Evolutionary conservation across 2,888 invertebrate species (phyloP).

Genomic region (Tetheella fluctuosa): DNA sequence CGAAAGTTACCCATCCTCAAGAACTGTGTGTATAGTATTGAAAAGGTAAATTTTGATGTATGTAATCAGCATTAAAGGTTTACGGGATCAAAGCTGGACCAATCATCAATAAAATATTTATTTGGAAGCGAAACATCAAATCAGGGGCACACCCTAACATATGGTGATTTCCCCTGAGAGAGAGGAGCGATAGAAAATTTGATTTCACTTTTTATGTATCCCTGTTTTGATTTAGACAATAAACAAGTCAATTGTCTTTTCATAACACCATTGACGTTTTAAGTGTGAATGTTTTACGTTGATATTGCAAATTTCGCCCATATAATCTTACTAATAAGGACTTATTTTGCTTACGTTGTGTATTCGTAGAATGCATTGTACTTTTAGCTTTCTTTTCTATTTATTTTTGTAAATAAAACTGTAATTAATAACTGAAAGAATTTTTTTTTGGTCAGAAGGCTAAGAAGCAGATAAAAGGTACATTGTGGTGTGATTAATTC

Average conservation of each 20-base stretch:
- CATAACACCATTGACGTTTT: neutral
- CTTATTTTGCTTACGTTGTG: neutral
- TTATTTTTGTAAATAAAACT: too few species aligned
- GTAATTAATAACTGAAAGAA: too few species aligned
- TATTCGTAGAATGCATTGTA: too few species aligned
- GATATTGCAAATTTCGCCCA: too few species aligned
- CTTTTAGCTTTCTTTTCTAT: too few species aligned
- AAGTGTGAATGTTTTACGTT: neutral
- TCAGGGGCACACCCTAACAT: slow-evolving; percentile 49
- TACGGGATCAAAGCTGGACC: slow-evolving; percentile 50
- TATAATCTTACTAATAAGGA: too few species aligned
- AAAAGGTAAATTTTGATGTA: slow-evolving; percentile 15
- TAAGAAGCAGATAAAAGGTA: too few species aligned
- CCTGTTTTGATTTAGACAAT: slow-evolving; percentile 48
- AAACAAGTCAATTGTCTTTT: slow-evolving; percentile 7
- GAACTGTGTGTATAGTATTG: neutral
- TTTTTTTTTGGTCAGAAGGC: too few species aligned
- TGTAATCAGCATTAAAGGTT: slow-evolving; percentile 56
- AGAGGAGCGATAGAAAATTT: slow-evolving; percentile 54
- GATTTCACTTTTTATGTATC: slow-evolving; percentile 61
- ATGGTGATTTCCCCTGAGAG: slow-evolving; percentile 66
- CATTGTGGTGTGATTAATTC: too few species aligned
- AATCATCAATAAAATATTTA: slow-evolving; percentile 66
- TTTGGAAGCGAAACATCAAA: slow-evolving; percentile 58
- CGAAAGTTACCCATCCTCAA: neutral